These are phyloP conservation scores for zebrafish (Danio rerio) DNA, from an alignment of 2,113 vertebrate genomes.

Conservation along the genomic window DNA sequence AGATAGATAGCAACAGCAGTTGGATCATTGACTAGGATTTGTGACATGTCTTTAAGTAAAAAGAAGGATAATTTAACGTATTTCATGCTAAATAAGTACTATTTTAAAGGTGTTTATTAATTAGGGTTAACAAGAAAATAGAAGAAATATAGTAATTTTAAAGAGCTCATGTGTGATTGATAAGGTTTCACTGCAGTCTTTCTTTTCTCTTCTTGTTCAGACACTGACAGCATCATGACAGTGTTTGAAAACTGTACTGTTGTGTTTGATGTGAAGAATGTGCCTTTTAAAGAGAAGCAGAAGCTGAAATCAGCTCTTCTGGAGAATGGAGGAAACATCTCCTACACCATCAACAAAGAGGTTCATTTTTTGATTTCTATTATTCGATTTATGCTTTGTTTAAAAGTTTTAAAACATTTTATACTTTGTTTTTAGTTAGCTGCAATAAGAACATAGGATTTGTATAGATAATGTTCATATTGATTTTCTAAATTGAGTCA, in stretches of 20 bases:
- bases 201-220: not conserved
- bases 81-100: too few species aligned
- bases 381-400: too few species aligned
- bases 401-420: not conserved
- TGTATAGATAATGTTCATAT: not conserved
- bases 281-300: conserved; percentile 20
- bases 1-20: not conserved
- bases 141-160: not conserved
- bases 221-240: not conserved
- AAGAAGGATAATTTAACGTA: not conserved
- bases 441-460: not conserved
- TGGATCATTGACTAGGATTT: not conserved
- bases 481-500: not conserved
- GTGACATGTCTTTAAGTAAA: not conserved
- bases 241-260: conserved; percentile 36
- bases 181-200: too few species aligned
- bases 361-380: conserved; percentile 56
- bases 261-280: conserved; percentile 24
- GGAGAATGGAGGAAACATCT: conserved; percentile 77
- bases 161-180: not conserved
- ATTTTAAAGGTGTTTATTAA: too few species aligned
- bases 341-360: conserved; percentile 78
- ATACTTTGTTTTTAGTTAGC: not conserved
- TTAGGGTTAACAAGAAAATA: not conserved
- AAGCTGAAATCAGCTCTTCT: conserved; percentile 72